Evolutionary conservation across 2,113 vertebrate genomes (phyloP), one percentile per base, ranked within the genome.

Genomic region (Mellivora capensis): DNA sequence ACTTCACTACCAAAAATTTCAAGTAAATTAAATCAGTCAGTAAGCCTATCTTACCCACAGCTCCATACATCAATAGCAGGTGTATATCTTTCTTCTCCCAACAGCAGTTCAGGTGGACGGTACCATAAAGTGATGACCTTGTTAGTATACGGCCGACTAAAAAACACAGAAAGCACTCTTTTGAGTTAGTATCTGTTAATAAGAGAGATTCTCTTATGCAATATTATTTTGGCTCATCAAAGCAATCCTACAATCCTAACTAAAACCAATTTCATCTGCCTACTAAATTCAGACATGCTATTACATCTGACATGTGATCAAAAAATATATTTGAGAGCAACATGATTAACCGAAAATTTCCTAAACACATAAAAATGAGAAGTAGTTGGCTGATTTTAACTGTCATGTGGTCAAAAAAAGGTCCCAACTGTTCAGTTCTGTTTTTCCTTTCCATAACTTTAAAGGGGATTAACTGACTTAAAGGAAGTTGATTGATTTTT

Each of bases 51-150:
- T 99, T 99, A 99, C 99, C 99, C 99, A 98, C 99, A 99, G 95
- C 99, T 99, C 99, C 99, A 99, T 37, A 99, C 99, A 97, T 99
- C 99, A 0, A 99, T 99, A 61, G 99, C 99, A 91, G 99, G 99
- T 2, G 99, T 99, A 37, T 99, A 99, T 94, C 99, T 98, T 93
- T 99, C 99, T 97, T 99, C 99, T 98, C 99, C 99, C 88, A 99
- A 97, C 23, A 99, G 98, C 57, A 99, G 98, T 96, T 99, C 99
- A 49, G 99, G 99, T 76, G 99, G 99, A 71, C 99, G 99, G 97
- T 99, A 99, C 99, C 99, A 99, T 69, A 99, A 97, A 0, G 99
- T 99, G 95, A 99, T 99, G 93, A 99, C 99, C 98, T 99, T 99
- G 98, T 99, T 99, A 94, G 99, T 99, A 94, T 99, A 99, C 1